These are phyloP conservation scores for Spilosoma lubricipeda DNA, from an alignment of 2,888 invertebrate genomes.

Conservation along the genomic window DNA sequence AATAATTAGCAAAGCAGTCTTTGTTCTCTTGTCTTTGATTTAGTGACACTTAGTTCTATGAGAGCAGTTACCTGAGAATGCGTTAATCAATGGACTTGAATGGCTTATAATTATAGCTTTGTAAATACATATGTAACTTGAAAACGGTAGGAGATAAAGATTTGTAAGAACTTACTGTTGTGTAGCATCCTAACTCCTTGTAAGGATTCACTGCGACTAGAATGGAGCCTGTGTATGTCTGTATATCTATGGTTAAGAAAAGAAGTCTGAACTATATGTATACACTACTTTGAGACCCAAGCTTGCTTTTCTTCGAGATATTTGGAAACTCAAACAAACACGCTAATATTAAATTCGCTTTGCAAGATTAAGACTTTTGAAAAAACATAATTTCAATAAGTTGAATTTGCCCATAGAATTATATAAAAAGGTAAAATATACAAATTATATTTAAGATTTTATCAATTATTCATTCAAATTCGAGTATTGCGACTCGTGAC, in stretches of 20 bases:
- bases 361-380: not conserved
- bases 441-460: too few species aligned
- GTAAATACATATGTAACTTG: not conserved
- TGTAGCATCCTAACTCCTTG: slow-evolving; percentile 95
- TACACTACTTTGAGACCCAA: too few species aligned
- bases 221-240: slow-evolving; percentile 98
- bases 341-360: not conserved
- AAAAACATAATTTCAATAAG: not conserved
- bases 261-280: not conserved
- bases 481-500: too few species aligned
- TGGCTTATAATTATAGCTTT: not conserved
- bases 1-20: slow-evolving; percentile 44
- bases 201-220: slow-evolving; percentile 97
- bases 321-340: not conserved
- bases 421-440: not conserved
- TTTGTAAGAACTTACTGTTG: slow-evolving; percentile 89
- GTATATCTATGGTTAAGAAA: slow-evolving; percentile 84
- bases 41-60: slow-evolving; percentile 1
- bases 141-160: slow-evolving; percentile 3
- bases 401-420: not conserved
- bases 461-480: too few species aligned
- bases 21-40: slow-evolving; percentile 9
- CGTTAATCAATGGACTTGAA: not conserved
- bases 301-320: too few species aligned
- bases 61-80: not conserved